Conservation (phyloP, 2,888 invertebrate species). For the Flabesymbios commensalis region DNA sequence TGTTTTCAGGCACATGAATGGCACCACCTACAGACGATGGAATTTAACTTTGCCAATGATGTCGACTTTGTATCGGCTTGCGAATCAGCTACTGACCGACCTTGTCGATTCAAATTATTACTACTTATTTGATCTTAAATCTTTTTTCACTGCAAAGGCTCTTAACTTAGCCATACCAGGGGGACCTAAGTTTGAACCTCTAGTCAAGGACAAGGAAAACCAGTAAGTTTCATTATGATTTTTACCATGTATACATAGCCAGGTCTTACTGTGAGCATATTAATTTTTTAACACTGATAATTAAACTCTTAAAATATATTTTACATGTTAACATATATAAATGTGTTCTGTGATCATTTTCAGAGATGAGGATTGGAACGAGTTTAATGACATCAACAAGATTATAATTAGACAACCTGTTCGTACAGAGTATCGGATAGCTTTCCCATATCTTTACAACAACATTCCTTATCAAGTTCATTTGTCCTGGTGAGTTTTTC, state of each 20-base stretch:
- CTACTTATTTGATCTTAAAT: conserved; percentile 98
- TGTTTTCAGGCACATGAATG: conserved; percentile 92
- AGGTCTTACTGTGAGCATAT: too few species aligned
- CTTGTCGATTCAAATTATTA: conserved; percentile 98
- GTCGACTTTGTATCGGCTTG: conserved; percentile 95
- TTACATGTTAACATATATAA: neutral
- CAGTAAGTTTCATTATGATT: conserved; percentile 68
- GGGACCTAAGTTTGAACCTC: conserved; percentile 98
- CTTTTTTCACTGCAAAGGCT: conserved; percentile 99
- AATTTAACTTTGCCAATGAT: conserved; percentile 93
- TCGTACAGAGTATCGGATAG: conserved; percentile 97
- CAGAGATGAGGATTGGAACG: conserved; percentile 99
- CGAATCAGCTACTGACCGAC: conserved; percentile 96
- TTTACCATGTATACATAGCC: neutral
- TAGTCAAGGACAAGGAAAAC: conserved; percentile 96
- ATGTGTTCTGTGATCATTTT: neutral
- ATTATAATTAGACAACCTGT: conserved; percentile 99
- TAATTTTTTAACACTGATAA: too few species aligned
- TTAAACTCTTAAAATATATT: neutral
- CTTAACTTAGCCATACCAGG: conserved; percentile 99
- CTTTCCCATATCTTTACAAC: conserved; percentile 98
- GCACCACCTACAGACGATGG: conserved; percentile 96
- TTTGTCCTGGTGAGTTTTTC: conserved; percentile 83
- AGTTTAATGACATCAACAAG: conserved; percentile 99
- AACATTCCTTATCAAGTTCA: conserved; percentile 98